Evolutionary conservation across 2,888 invertebrate genomes (phyloP).

Genomic region (Zelleria hepariella): DNA sequence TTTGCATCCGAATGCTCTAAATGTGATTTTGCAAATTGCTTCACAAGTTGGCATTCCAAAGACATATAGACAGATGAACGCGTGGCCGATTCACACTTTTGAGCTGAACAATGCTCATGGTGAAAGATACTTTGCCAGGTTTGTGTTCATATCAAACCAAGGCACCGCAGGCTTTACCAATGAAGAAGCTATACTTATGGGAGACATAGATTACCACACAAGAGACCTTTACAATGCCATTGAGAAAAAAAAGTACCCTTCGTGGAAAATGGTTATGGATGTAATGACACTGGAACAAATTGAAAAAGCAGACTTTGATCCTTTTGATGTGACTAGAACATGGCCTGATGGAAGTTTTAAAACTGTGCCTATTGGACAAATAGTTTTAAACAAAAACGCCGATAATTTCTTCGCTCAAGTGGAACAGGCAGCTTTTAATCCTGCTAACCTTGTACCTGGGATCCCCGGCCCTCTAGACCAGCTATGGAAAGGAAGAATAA

Average conservation of each 20-base stretch:
- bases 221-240: slow-evolving; percentile 47
- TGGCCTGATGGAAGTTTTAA: slow-evolving; percentile 78
- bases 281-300: slow-evolving; percentile 38
- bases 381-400: slow-evolving; percentile 54
- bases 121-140: slow-evolving; percentile 49
- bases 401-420: slow-evolving; percentile 57
- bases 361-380: slow-evolving; percentile 68
- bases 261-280: slow-evolving; percentile 42
- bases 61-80: slow-evolving; percentile 67
- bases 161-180: slow-evolving; percentile 47
- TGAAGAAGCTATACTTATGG: slow-evolving; percentile 28
- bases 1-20: neutral
- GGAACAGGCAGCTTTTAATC: slow-evolving; percentile 69
- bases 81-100: slow-evolving; percentile 55
- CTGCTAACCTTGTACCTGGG: slow-evolving; percentile 79
- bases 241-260: slow-evolving; percentile 33
- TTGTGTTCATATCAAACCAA: slow-evolving; percentile 37
- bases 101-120: slow-evolving; percentile 56
- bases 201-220: slow-evolving; percentile 40
- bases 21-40: slow-evolving; percentile 30
- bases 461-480: slow-evolving; percentile 58
- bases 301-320: slow-evolving; percentile 31
- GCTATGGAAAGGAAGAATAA: slow-evolving; percentile 52
- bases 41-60: slow-evolving; percentile 31
- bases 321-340: slow-evolving; percentile 44